These are phyloP conservation scores for Halcyon senegalensis DNA, from an alignment of 2,113 vertebrate genomes.

Conservation along the genomic window DNA sequence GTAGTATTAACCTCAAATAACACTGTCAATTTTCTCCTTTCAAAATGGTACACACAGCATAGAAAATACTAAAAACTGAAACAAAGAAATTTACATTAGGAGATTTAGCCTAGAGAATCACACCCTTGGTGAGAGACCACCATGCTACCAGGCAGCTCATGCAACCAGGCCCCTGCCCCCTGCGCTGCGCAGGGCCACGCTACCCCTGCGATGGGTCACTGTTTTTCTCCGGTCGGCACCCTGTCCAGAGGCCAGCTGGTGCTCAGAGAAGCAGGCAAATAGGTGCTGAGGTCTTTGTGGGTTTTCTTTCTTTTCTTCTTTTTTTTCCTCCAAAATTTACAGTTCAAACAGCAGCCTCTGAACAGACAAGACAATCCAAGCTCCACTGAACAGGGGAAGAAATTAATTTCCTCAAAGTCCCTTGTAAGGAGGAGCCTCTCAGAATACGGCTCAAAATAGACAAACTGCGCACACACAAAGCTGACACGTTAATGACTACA, in stretches of 20 bases:
- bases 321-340: background rate
- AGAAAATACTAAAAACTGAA: background rate
- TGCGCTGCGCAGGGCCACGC: background rate
- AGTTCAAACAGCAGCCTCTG: background rate
- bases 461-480: background rate
- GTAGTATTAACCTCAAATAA: background rate
- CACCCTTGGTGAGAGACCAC: background rate
- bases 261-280: background rate
- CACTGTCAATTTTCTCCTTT: background rate
- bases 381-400: background rate
- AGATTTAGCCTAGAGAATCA: background rate
- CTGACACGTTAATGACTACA: background rate
- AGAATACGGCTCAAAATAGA: background rate
- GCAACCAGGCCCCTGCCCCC: background rate
- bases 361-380: background rate
- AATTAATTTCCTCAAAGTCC: background rate
- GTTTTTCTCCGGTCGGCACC: background rate
- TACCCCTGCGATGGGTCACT: background rate
- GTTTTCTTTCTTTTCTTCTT: no score
- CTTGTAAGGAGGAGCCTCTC: background rate
- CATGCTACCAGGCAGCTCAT: background rate
- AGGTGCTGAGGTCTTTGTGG: background rate
- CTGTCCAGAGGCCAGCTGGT: background rate
- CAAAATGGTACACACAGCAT: background rate
- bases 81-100: background rate